Evolutionary conservation across 2,113 vertebrate genomes (phyloP).

Genomic region (Chiloscyllium plagiosum): DNA sequence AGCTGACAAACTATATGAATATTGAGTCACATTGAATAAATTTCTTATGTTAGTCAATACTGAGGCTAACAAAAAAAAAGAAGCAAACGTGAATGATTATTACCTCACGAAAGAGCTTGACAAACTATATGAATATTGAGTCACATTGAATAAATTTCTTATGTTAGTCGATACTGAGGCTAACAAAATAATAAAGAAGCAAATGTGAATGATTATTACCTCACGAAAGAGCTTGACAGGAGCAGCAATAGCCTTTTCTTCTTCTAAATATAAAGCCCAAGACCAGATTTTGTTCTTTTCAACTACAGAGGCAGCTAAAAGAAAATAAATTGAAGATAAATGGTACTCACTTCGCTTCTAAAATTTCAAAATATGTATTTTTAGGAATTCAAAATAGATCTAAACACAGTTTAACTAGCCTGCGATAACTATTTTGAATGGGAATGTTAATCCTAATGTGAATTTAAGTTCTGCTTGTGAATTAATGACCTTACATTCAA

Average conservation of each 20-base stretch:
- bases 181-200: background rate
- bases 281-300: constrained; percentile 82
- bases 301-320: constrained; percentile 4
- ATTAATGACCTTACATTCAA: background rate
- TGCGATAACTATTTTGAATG: background rate
- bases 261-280: constrained; percentile 83
- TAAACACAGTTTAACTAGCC: background rate
- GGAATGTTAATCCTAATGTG: background rate
- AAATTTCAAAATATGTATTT: background rate
- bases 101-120: too few species aligned
- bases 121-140: too few species aligned
- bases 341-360: background rate
- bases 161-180: background rate
- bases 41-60: too few species aligned
- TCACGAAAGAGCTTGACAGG: constrained; percentile 89
- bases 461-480: background rate
- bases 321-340: background rate
- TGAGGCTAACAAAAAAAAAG: too few species aligned
- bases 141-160: background rate
- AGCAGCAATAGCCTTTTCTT: constrained; percentile 78
- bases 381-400: background rate
- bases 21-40: too few species aligned
- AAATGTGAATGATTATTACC: constrained; percentile 55
- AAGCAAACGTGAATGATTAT: too few species aligned
- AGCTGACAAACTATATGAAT: too few species aligned